Conservation (phyloP, 2,888 invertebrate genomes). For the Drosophila picticornis region DNA sequence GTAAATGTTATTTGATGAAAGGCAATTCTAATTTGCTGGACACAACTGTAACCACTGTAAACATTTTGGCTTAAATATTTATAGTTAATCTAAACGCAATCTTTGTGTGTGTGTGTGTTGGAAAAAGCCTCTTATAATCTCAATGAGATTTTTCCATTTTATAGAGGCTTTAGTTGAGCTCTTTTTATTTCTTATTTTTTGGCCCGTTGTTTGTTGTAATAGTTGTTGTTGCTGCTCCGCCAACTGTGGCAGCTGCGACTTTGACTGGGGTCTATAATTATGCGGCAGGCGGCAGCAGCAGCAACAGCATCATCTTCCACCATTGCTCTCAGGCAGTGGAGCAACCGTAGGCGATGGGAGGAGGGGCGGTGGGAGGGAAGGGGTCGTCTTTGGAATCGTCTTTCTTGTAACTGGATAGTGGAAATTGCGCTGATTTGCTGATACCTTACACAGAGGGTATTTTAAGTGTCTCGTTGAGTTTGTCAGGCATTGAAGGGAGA, state of each 20-base stretch:
- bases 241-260: conserved; percentile 33
- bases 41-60: conserved; percentile 4
- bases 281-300: conserved; percentile 31
- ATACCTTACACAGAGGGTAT: not conserved
- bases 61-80: conserved; percentile 9
- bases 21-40: not conserved
- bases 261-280: conserved; percentile 46
- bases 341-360: not conserved
- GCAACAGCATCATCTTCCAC: conserved; percentile 12
- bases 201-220: conserved; percentile 19
- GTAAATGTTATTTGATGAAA: not conserved
- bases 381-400: conserved; percentile 6
- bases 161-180: conserved; percentile 27
- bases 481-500: not conserved
- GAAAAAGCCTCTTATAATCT: conserved; percentile 24
- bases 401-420: conserved; percentile 69
- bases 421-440: conserved; percentile 68
- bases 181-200: conserved; percentile 29
- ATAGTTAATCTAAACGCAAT: conserved; percentile 12
- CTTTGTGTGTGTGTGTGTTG: conserved; percentile 14
- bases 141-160: conserved; percentile 17
- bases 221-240: conserved; percentile 9
- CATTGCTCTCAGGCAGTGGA: not conserved
- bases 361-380: not conserved
- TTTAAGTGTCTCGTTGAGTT: not conserved